A percentile compares a stretch with the other conserved stretches of the same genome.
Conservation (phyloP, 2,888 invertebrate species). For the Andrena chrysosceles region DNA sequence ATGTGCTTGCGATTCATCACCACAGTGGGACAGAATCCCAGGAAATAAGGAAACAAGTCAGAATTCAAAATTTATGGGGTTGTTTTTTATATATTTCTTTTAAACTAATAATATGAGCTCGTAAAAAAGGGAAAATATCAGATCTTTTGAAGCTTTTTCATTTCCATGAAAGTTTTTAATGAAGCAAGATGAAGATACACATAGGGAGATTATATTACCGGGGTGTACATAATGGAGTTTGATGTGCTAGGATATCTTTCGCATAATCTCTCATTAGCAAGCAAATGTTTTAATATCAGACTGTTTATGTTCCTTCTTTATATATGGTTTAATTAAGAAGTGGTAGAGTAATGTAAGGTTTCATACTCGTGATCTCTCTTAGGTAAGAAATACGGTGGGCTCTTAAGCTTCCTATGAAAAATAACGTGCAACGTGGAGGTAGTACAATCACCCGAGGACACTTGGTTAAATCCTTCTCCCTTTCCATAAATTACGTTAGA, state of each 20-base stretch:
- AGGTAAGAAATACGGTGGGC: not conserved
- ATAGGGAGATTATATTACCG: constrained; percentile 21
- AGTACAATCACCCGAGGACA: too few species aligned
- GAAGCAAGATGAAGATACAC: not conserved
- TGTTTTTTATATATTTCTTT: too few species aligned
- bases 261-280: constrained; percentile 6
- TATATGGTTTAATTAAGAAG: not conserved
- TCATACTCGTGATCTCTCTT: not conserved
- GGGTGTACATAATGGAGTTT: not conserved
- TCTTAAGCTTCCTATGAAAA: not conserved
- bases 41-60: too few species aligned
- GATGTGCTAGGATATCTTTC: constrained; percentile 15
- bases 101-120: too few species aligned
- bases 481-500: constrained; percentile 2
- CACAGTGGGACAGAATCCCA: too few species aligned
- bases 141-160: too few species aligned
- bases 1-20: too few species aligned
- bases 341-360: not conserved
- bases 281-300: not conserved
- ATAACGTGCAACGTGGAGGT: not conserved
- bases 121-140: too few species aligned
- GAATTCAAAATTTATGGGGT: too few species aligned
- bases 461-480: not conserved
- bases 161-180: constrained; percentile 14
- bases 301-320: constrained; percentile 1